phyloP scores from a whole-genome alignment of 1,140 invertebrate species.

The Anastrepha ludens region DNA sequence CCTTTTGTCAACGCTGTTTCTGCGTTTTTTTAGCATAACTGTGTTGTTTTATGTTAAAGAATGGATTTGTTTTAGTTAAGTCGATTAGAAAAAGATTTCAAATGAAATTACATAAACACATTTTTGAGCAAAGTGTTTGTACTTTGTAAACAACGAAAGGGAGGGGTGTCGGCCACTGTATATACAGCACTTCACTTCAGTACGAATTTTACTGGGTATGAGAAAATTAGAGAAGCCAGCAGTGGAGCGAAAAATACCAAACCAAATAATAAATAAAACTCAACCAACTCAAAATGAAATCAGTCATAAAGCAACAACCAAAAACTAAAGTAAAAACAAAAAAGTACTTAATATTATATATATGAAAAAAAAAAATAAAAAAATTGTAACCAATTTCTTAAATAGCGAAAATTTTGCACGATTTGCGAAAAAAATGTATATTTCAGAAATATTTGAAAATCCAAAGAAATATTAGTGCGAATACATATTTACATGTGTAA shows the following conservation, averaged over 20 bases:
- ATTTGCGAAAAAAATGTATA: background rate
- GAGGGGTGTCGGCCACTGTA: too few species aligned
- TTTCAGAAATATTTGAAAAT: background rate
- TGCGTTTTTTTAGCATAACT: too few species aligned
- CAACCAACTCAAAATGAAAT: background rate
- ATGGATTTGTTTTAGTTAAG: too few species aligned
- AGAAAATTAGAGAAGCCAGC: too few species aligned
- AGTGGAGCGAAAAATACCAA: background rate
- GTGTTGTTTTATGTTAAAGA: too few species aligned
- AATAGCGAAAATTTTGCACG: slow-evolving; percentile 18
- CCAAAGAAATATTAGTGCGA: background rate
- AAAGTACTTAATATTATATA: background rate
- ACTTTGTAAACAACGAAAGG: too few species aligned
- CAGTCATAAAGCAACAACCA: background rate
- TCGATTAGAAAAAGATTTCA: too few species aligned
- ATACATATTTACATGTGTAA: slow-evolving; percentile 27
- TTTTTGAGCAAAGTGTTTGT: too few species aligned
- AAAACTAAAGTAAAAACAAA: background rate
- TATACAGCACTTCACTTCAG: background rate
- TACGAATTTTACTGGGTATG: background rate
- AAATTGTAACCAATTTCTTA: slow-evolving; percentile 35
- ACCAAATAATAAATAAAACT: background rate
- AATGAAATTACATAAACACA: too few species aligned
- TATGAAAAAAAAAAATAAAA: background rate
- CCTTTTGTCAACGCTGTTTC: too few species aligned